Percentiles rank a stretch among this genome's conserved stretches.
These are phyloP conservation scores for Sinopyrophorus schimmeli DNA, from an alignment of 2,888 invertebrate genomes.

Conservation along the genomic window DNA sequence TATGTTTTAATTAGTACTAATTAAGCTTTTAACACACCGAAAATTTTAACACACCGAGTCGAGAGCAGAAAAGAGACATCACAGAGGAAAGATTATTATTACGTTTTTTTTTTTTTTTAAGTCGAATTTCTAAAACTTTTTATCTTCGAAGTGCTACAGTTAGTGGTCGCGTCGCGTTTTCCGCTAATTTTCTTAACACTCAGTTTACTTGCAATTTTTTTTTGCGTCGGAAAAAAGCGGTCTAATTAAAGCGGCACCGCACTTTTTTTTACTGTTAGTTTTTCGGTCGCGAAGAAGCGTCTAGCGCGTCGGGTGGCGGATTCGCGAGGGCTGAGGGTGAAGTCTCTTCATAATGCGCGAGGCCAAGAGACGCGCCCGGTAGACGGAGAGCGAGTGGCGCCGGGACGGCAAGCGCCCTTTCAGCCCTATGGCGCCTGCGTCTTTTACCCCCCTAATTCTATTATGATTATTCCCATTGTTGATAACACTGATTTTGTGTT, in stretches of 20 bases:
- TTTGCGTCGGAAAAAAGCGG: no score
- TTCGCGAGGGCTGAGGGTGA: slow-evolving; percentile 40
- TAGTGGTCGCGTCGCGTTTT: no score
- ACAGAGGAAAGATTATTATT: slow-evolving; percentile 14
- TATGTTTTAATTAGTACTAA: no score
- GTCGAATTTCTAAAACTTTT: no score
- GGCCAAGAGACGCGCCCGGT: slow-evolving; percentile 39
- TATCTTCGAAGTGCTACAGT: no score
- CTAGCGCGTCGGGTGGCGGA: slow-evolving; percentile 42
- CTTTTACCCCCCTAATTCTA: slow-evolving; percentile 46
- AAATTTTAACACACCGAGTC: neutral
- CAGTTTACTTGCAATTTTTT: no score
- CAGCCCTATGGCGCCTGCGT: slow-evolving; percentile 48
- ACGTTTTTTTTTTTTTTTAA: no score
- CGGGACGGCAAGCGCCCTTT: slow-evolving; percentile 45
- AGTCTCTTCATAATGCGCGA: slow-evolving; percentile 41
- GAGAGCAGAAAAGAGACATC: slow-evolving; percentile 15
- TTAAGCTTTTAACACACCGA: no score
- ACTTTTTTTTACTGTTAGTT: no score
- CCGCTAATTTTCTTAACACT: no score
- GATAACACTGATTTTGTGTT: slow-evolving; percentile 44
- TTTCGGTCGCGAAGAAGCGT: slow-evolving; percentile 23
- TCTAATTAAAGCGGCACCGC: no score
- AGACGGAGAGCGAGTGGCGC: slow-evolving; percentile 47
- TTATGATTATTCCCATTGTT: slow-evolving; percentile 49